Evolutionary conservation across 2,797 vertebrate genomes (phyloP), one percentile per base, ranked within the genome.

Genomic region (Enteromius radiatus): DNA sequence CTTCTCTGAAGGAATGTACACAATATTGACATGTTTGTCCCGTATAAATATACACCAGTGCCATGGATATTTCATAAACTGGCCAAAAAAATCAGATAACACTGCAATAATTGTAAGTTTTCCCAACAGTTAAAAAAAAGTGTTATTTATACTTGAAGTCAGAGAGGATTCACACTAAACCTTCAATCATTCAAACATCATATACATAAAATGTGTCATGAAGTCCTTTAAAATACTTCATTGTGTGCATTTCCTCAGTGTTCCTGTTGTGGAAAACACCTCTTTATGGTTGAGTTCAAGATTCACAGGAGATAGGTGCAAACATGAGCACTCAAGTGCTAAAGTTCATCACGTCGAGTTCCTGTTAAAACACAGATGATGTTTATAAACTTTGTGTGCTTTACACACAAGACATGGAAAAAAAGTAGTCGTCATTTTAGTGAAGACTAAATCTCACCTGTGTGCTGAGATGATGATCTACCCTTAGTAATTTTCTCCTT

Each of bases 281-380:
- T 86, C 45, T 68, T 49, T 82, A 74, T 47, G 78, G 77, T 61
- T 61, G 89, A 87, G 84, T 89, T 91, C 84, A 65, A 89, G 91
- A 89, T 88, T 90, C 87, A 86, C 90, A 88, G 89, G 89, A 88
- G 88, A 85, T 84, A 80, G 69, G 78, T 85, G 88, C 84, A 89
- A 80, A 88, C 84, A 21, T 28, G 26, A 63, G 59, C 59, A 63
- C 41, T 23, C 86, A 85, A 85, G 73, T 63, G 86, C 93, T 99
- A 99, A 92, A 99, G 97, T 93, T 99, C 98, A 93, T 99, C 97
- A 0, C 95, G 96, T 47, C 80, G 91, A 74, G 88, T 87, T 88
- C 91, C 97, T 96, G 86, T 76, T 82, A 78, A 78, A 86, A 70
- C 9, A 45, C 61, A 69, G 79, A 65, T 74, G 17, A 64, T 65